A percentile compares a stretch with the other conserved stretches of the same genome.
Conservation (phyloP, 2,113 vertebrate genomes). For the Hippopotamus amphibius region DNA sequence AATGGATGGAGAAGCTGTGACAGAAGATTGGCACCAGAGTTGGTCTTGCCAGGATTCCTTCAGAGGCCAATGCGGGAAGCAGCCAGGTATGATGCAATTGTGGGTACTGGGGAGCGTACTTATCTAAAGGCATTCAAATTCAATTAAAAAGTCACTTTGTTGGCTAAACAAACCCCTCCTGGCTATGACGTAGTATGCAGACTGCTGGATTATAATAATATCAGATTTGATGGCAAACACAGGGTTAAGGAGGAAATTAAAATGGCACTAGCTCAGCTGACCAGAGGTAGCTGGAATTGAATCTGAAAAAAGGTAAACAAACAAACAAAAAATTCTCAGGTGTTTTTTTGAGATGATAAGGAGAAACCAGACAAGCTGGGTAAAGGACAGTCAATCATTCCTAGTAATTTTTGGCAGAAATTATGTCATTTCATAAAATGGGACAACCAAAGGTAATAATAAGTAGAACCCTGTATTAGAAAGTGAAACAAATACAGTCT, state of each 20-base stretch:
- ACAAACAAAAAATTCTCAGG: background rate
- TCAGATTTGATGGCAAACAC: background rate
- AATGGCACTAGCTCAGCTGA: background rate
- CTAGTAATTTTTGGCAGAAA: slow-evolving; percentile 6
- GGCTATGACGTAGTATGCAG: background rate
- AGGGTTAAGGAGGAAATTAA: background rate
- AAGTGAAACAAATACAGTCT: background rate
- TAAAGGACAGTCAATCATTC: background rate
- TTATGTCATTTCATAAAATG: background rate
- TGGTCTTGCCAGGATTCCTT: background rate
- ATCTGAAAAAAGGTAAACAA: background rate
- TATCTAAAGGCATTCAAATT: slow-evolving; percentile 18
- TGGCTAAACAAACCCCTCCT: background rate
- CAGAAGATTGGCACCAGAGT: background rate
- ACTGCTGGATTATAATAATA: background rate
- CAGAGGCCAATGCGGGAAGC: background rate
- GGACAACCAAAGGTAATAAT: background rate
- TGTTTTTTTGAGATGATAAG: background rate
- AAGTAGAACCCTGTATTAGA: background rate
- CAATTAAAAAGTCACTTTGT: background rate
- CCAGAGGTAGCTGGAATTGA: background rate
- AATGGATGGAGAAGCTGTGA: background rate
- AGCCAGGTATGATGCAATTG: background rate
- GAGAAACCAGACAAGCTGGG: background rate
- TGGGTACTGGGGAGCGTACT: background rate